phyloP scores from a whole-genome alignment of 2,797 vertebrate genomes.

The Pteropus rufus region DNA sequence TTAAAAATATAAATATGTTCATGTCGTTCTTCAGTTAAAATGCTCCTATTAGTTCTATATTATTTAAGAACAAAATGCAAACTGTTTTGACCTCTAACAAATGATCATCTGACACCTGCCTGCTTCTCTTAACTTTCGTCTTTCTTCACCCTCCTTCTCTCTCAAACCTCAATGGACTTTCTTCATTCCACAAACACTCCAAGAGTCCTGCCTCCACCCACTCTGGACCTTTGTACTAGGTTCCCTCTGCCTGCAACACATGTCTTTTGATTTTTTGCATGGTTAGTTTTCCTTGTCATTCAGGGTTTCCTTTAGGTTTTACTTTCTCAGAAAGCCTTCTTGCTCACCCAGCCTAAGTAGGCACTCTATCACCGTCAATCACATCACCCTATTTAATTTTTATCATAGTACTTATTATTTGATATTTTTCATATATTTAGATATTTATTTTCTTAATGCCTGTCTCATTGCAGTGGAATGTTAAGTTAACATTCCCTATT shows the following conservation, averaged over 20 bases:
- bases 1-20: background rate
- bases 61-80: background rate
- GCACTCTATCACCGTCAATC: background rate
- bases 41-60: background rate
- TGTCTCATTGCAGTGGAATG: background rate
- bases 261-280: background rate
- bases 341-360: background rate
- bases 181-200: background rate
- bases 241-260: background rate
- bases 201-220: background rate
- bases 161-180: background rate
- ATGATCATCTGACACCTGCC: background rate
- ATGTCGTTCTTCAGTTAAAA: background rate
- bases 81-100: background rate
- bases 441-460: background rate
- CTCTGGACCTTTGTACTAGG: background rate
- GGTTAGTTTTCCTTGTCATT: background rate
- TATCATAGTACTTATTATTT: background rate
- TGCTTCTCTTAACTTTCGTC: fast-evolving
- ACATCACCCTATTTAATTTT: background rate
- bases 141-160: background rate
- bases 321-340: background rate
- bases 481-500: background rate
- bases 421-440: background rate
- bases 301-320: background rate